These are phyloP conservation scores for Dicrurus megarhynchus DNA, from an alignment of 2,113 vertebrate genomes.

Conservation along the genomic window DNA sequence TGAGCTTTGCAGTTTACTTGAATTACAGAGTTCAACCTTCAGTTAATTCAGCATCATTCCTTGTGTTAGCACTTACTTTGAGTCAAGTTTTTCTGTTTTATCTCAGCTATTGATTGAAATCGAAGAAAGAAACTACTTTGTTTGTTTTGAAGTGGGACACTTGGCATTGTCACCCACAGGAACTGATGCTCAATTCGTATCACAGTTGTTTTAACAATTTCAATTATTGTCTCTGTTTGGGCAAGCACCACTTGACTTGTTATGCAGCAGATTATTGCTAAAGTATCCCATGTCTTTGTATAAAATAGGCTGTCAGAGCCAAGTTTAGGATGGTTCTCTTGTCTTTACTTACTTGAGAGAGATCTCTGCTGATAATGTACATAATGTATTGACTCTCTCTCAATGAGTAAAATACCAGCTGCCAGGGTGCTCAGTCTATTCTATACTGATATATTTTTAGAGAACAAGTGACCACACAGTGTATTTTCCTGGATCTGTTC, in stretches of 20 bases:
- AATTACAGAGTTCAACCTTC: slow-evolving; percentile 62
- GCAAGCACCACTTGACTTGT: not conserved
- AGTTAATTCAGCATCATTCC: not conserved
- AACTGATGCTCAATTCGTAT: not conserved
- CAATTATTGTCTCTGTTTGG: not conserved
- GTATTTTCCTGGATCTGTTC: not conserved
- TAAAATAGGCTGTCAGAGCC: not conserved
- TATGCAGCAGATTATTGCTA: not conserved
- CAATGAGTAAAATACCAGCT: not conserved
- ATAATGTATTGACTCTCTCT: not conserved
- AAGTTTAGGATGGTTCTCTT: not conserved
- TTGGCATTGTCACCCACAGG: not conserved
- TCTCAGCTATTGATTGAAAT: not conserved
- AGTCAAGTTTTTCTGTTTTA: not conserved
- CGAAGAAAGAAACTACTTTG: not conserved
- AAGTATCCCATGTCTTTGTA: not conserved
- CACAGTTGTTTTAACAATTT: not conserved
- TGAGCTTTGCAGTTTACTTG: slow-evolving; percentile 83
- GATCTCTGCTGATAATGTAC: not conserved
- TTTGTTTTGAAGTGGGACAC: not conserved
- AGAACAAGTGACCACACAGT: not conserved
- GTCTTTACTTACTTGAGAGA: not conserved
- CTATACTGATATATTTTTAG: not conserved
- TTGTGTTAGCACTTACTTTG: not conserved
- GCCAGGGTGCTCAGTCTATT: not conserved